phyloP scores from a whole-genome alignment of 1,140 invertebrate genomes.

The Orius laevigatus region DNA sequence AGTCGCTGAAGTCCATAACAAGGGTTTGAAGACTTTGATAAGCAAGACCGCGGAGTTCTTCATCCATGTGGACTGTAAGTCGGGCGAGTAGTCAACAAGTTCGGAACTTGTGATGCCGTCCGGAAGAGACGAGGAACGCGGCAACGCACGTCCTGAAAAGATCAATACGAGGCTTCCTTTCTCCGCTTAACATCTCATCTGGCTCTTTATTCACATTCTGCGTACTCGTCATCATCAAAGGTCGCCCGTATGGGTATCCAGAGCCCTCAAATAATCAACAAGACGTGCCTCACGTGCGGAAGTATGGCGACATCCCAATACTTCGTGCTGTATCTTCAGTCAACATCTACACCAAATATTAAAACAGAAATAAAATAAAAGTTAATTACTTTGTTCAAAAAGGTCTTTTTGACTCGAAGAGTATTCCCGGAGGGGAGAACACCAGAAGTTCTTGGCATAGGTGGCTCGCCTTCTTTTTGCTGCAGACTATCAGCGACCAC shows the following conservation, averaged over 20 bases:
- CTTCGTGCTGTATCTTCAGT: constrained; percentile 88
- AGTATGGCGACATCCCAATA: constrained; percentile 93
- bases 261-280: constrained; percentile 83
- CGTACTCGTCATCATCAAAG: constrained; percentile 80
- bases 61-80: constrained; percentile 85
- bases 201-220: constrained; percentile 46
- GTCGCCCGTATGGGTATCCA: constrained; percentile 91
- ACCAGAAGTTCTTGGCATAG: constrained; percentile 89
- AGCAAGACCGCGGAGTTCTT: constrained; percentile 74
- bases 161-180: constrained; percentile 95
- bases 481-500: constrained; percentile 97
- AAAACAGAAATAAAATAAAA: constrained; percentile 1
- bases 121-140: constrained; percentile 91
- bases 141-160: constrained; percentile 95
- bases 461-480: constrained; percentile 95
- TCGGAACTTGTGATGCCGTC: constrained; percentile 90
- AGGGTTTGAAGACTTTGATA: constrained; percentile 93
- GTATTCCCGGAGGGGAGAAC: constrained; percentile 90
- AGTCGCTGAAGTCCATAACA: constrained; percentile 89
- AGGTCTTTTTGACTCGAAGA: constrained; percentile 88
- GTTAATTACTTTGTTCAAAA: constrained; percentile 58
- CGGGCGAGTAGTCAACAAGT: constrained; percentile 81
- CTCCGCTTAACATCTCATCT: constrained; percentile 89
- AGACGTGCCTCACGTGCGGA: constrained; percentile 85
- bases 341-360: constrained; percentile 42